These are phyloP conservation scores for Rhinolophus sinicus DNA, from an alignment of 2,113 vertebrate species.

Conservation along the genomic window DNA sequence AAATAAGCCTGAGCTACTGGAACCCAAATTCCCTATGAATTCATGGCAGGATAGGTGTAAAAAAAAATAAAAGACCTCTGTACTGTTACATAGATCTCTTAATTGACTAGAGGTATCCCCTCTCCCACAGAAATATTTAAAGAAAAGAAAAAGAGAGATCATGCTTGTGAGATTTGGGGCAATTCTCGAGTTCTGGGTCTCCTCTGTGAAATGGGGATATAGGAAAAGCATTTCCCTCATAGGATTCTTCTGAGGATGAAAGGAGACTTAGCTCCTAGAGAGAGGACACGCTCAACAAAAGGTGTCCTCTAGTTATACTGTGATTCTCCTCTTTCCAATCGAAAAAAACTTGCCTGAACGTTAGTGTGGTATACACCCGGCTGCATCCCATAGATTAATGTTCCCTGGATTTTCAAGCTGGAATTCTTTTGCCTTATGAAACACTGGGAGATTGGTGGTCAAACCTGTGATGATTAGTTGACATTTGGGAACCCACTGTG, in stretches of 20 bases:
- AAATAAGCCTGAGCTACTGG: no score
- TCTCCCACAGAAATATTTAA: no score
- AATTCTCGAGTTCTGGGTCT: background rate
- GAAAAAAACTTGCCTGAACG: background rate
- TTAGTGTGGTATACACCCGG: rapidly evolving
- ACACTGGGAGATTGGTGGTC: background rate
- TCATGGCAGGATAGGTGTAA: no score
- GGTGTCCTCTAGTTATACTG: background rate
- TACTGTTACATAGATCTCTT: no score
- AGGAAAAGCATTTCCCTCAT: background rate
- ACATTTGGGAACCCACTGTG: background rate
- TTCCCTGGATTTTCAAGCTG: background rate
- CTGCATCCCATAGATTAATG: no score
- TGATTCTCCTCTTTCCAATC: background rate
- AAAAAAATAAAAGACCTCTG: no score
- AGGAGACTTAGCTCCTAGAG: background rate
- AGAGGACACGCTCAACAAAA: background rate
- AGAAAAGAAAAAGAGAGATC: background rate
- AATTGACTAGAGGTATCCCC: no score
- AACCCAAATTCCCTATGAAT: no score
- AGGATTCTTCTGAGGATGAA: background rate
- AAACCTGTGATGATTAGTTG: conserved; percentile 6
- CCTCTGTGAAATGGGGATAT: background rate
- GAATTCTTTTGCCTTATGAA: background rate
- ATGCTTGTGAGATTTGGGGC: background rate